phyloP scores from a whole-genome alignment of 37 sponge, comb jelly and placozoan genomes.

The Aplysina aerophoba region DNA sequence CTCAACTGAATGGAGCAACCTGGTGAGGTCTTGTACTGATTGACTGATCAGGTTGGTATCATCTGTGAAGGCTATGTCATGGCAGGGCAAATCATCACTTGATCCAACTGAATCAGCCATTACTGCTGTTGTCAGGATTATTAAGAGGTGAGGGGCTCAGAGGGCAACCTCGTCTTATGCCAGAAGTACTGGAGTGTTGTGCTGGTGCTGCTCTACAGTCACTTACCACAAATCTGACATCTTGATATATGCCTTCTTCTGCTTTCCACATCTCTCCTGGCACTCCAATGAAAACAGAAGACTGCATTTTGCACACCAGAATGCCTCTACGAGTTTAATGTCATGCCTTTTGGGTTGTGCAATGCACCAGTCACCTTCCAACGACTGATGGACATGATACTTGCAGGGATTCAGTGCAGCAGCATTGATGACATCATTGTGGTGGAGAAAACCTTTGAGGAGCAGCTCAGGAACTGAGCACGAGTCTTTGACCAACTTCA shows the following conservation, averaged over 20 bases:
- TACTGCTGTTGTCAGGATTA: neutral
- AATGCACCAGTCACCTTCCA: too few relatives aligned
- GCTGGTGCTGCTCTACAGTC: neutral
- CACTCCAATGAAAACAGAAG: too few relatives aligned
- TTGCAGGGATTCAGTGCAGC: too few relatives aligned
- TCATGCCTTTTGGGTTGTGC: too few relatives aligned
- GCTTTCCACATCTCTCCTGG: too few relatives aligned
- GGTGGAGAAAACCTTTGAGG: neutral
- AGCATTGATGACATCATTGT: constrained; percentile 10
- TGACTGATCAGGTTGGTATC: constrained; percentile 1
- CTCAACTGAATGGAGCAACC: constrained; percentile 9
- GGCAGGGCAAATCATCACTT: neutral
- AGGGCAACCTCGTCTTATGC: constrained; percentile 3
- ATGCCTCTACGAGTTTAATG: too few relatives aligned
- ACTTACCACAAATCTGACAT: neutral
- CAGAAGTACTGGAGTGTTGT: constrained; percentile 14
- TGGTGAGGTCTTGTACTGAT: neutral
- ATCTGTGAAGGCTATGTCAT: neutral
- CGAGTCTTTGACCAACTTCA: neutral
- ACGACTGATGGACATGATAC: too few relatives aligned
- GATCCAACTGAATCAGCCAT: neutral
- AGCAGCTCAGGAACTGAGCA: too few relatives aligned
- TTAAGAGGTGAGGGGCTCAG: constrained; percentile 2
- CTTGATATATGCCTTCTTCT: too few relatives aligned
- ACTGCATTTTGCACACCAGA: too few relatives aligned